Evolutionary conservation across 2,797 vertebrate species (phyloP).

Genomic region (Xenentodon cancila): DNA sequence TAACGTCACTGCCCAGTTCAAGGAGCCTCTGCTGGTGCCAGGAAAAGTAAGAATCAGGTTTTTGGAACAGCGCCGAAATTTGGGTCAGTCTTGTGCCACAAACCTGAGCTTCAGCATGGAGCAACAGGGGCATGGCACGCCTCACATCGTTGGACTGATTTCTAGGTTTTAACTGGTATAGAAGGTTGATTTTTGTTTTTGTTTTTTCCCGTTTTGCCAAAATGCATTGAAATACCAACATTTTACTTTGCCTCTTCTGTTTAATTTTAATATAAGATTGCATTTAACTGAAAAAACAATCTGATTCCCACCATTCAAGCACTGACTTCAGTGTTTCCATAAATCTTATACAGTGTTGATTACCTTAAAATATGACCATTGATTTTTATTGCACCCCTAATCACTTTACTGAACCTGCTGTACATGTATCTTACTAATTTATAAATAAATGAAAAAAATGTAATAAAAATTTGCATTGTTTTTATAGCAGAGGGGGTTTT

Average conservation of each 20-base stretch:
- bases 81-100: conserved; percentile 6
- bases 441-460: too few relatives aligned
- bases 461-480: too few relatives aligned
- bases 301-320: too few relatives aligned
- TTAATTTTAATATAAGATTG: neutral
- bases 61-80: conserved; percentile 42
- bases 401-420: too few relatives aligned
- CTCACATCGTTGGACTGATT: conserved; percentile 63
- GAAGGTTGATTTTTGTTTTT: conserved; percentile 1
- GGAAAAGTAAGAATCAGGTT: conserved; percentile 59
- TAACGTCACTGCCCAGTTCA: conserved; percentile 55
- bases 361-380: too few relatives aligned
- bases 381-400: too few relatives aligned
- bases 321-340: too few relatives aligned
- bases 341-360: too few relatives aligned
- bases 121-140: conserved; percentile 23
- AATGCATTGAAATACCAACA: neutral
- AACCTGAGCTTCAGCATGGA: conserved; percentile 57
- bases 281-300: neutral
- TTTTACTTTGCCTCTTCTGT: neutral
- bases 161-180: conserved; percentile 10
- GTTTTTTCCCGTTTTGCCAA: neutral
- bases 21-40: conserved; percentile 42
- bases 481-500: too few relatives aligned
- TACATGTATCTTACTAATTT: too few relatives aligned